A percentile compares a stretch with the other conserved stretches of the same genome.
Conservation (phyloP, 2,888 invertebrate species). For the Coenonympha glycerion region DNA sequence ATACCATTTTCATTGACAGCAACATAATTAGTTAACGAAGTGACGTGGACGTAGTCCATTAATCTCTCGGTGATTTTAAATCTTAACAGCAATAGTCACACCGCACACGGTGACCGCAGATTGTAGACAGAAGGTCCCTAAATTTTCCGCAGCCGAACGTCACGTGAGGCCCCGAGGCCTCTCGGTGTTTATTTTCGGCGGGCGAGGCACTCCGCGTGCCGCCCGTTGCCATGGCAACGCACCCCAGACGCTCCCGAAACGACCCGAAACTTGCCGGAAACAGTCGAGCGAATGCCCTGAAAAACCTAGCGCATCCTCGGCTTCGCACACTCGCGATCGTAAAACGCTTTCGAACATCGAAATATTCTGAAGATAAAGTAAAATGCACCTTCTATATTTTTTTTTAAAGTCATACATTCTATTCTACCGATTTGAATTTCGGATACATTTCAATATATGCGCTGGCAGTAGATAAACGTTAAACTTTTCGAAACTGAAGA, state of each 20-base stretch:
- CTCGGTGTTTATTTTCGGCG: conserved; percentile 67
- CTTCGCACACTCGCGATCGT: too few relatives aligned
- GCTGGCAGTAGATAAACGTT: too few relatives aligned
- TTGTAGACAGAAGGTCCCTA: neutral
- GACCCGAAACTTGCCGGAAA: conserved; percentile 42
- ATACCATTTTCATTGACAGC: too few relatives aligned
- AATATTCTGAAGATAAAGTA: too few relatives aligned
- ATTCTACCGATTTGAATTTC: too few relatives aligned
- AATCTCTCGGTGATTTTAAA: neutral
- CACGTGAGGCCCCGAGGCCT: conserved; percentile 27
- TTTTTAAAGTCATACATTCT: too few relatives aligned
- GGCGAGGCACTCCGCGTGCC: conserved; percentile 53
- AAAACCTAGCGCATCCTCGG: conserved; percentile 31
- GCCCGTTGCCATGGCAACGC: conserved; percentile 61
- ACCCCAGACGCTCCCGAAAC: conserved; percentile 59
- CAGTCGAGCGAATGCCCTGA: conserved; percentile 37
- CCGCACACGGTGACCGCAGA: too few relatives aligned
- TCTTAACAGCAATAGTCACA: neutral
- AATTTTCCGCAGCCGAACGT: conserved; percentile 11
- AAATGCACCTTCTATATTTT: too few relatives aligned
- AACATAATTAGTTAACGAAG: too few relatives aligned
- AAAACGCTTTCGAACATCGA: too few relatives aligned
- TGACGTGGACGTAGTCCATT: neutral
- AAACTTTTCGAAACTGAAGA: too few relatives aligned
- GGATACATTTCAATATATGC: too few relatives aligned